phyloP scores from a whole-genome alignment of 1,140 invertebrate species.

The Zaprionus nigranus region DNA sequence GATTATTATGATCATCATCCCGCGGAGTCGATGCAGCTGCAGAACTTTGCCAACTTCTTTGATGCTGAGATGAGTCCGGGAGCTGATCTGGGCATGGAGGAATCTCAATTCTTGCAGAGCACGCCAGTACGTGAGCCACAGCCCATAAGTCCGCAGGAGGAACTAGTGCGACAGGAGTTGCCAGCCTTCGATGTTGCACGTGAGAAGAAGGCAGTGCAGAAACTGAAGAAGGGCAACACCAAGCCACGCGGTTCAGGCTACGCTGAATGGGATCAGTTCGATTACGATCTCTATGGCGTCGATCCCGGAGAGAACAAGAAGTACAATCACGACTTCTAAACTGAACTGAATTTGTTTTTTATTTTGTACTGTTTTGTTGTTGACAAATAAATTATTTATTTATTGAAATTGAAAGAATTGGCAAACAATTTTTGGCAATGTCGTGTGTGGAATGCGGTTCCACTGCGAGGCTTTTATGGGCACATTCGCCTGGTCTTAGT shows the following conservation, averaged over 20 bases:
- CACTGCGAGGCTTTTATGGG: slow-evolving; percentile 38
- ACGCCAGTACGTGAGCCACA: slow-evolving; percentile 60
- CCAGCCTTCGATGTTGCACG: slow-evolving; percentile 50
- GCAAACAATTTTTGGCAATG: slow-evolving; percentile 11
- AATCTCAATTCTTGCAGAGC: slow-evolving; percentile 63
- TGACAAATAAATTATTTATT: slow-evolving; percentile 82
- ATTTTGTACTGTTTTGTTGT: slow-evolving; percentile 58
- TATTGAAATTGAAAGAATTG: slow-evolving; percentile 58
- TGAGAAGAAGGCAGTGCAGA: slow-evolving; percentile 59
- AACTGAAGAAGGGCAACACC: slow-evolving; percentile 72
- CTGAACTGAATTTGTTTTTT: slow-evolving; percentile 29
- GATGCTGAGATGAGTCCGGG: slow-evolving; percentile 60
- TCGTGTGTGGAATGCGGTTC: slow-evolving; percentile 44
- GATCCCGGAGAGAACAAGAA: slow-evolving; percentile 73
- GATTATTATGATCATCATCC: slow-evolving; percentile 78
- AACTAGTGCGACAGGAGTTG: slow-evolving; percentile 51
- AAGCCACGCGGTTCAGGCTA: slow-evolving; percentile 52
- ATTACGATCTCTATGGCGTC: slow-evolving; percentile 76
- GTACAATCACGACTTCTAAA: slow-evolving; percentile 62
- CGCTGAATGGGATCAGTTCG: slow-evolving; percentile 78
- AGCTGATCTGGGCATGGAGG: slow-evolving; percentile 73
- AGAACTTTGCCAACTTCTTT: slow-evolving; percentile 74
- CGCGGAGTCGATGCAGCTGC: slow-evolving; percentile 73
- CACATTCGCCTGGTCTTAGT: slow-evolving; percentile 19
- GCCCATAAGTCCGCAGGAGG: slow-evolving; percentile 56